Evolutionary conservation across 1,140 invertebrate genomes (phyloP), one percentile per base, ranked within the genome.

Genomic region (Oryctes rhinoceros): DNA sequence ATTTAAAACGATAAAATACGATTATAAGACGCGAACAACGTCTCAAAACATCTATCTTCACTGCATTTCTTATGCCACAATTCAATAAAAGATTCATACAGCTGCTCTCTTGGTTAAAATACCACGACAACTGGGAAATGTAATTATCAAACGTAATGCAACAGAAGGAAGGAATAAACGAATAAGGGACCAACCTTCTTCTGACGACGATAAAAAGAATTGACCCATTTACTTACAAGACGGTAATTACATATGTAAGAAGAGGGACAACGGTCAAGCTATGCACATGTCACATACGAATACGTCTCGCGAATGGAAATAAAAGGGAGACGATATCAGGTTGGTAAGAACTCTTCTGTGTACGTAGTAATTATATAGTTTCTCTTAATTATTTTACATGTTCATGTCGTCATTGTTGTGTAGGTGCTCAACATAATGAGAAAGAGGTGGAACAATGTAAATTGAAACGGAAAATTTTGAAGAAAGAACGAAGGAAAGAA

Each of bases 331-430:
- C 3, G 1, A 59, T 59, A n/a, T n/a, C 15, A 59, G 1, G 53
- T 5, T 15, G 53, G 18, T 15, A n/a, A 4, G 53, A 59, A n/a
- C n/a, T n/a, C n/a, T n/a, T n/a, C n/a, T 15, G 18, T 18, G 53
- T 59, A 53, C 49, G 3, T 53, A 53, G 13, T 53, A 53, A 53
- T 53, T 53, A 53, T 53, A 53, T 53, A 53, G 49, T 53, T 53
- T 53, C 49, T 53, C 49, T 53, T 53, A 53, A 53, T 53, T 53
- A 53, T 53, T 53, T 53, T 53, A 53, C 49, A 6, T 53, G 15
- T 53, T 53, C 15, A 53, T 53, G 49, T n/a, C 15, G 49, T 48
- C 15, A n/a, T 53, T 53, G 15, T 53, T 53, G 49, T 53, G 49
- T 53, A 53, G 49, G 13, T 53, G 49, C 13, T 3, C 49, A n/a